Percentiles rank a stretch among this genome's conserved stretches.
Evolutionary conservation across 2,113 vertebrate genomes (phyloP).

Genomic region (Strigops habroptila): DNA sequence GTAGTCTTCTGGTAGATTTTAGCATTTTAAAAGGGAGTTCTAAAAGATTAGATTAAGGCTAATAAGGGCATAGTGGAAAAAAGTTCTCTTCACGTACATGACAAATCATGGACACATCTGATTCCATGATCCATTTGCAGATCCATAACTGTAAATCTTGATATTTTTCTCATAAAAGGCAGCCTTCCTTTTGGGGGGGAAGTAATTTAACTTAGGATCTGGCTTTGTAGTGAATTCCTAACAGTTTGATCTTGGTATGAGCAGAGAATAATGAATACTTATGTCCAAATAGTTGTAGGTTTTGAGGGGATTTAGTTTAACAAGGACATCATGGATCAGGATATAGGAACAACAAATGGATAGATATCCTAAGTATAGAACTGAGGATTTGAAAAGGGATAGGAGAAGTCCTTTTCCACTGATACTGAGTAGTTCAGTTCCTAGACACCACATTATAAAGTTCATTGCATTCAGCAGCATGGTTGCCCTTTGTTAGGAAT

Average conservation of each 20-base stretch:
- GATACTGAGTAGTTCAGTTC: neutral
- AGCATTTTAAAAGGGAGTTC: neutral
- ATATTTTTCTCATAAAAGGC: neutral
- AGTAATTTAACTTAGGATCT: neutral
- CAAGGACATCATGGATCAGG: neutral
- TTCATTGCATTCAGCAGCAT: neutral
- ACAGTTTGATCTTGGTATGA: neutral
- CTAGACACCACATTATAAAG: neutral
- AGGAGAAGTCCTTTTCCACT: neutral
- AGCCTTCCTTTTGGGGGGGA: neutral
- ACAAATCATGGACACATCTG: fast-evolving
- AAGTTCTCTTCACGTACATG: neutral
- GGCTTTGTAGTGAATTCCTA: neutral
- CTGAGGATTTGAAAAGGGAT: neutral
- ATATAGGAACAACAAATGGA: neutral
- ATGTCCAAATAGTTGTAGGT: neutral
- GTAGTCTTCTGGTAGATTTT: neutral
- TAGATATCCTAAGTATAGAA: neutral
- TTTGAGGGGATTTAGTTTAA: neutral
- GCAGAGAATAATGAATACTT: neutral
- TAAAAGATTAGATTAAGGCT: neutral
- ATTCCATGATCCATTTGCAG: neutral
- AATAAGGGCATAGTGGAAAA: neutral
- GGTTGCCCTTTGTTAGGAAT: neutral
- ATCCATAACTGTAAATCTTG: neutral